Conservation (phyloP, 2,113 vertebrate species). For the Piliocolobus tephrosceles region DNA sequence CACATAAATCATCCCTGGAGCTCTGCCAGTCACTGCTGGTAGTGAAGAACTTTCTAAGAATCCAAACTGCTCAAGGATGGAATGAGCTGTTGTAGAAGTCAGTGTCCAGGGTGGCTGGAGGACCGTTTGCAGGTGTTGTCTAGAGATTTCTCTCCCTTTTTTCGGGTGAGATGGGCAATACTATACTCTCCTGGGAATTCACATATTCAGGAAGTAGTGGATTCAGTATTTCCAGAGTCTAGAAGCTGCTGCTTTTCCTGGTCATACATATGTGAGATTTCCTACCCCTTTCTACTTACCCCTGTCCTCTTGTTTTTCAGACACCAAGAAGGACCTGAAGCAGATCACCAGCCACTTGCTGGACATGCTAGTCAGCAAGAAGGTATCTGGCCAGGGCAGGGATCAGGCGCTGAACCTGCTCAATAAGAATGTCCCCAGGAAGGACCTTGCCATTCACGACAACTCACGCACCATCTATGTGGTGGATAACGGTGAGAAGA, state of each 20-base stretch:
- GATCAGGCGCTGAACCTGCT: constrained; percentile 96
- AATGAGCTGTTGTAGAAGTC: not conserved
- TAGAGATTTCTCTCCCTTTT: not conserved
- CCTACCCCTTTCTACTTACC: not conserved
- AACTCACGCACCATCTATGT: constrained; percentile 92
- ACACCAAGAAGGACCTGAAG: constrained; percentile 92
- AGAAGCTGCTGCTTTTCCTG: not conserved
- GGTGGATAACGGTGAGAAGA: constrained; percentile 91
- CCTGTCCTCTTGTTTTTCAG: constrained; percentile 78
- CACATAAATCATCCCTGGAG: not conserved
- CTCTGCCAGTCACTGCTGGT: not conserved
- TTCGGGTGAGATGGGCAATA: not conserved
- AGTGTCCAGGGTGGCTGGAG: not conserved
- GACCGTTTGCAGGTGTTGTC: not conserved
- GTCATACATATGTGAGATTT: not conserved
- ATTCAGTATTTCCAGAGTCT: not conserved
- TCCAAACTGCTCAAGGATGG: not conserved
- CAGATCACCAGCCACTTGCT: constrained; percentile 90
- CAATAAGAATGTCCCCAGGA: constrained; percentile 94
- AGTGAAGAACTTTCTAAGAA: not conserved
- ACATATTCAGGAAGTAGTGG: not conserved
- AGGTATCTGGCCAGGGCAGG: constrained; percentile 94
- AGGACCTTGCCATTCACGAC: constrained; percentile 86
- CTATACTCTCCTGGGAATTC: not conserved
- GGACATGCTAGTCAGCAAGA: constrained; percentile 93